Percentiles rank a stretch among this genome's conserved stretches.
Evolutionary conservation across 2,888 invertebrate genomes (phyloP).

Genomic region (Drosophila austrosaltans): DNA sequence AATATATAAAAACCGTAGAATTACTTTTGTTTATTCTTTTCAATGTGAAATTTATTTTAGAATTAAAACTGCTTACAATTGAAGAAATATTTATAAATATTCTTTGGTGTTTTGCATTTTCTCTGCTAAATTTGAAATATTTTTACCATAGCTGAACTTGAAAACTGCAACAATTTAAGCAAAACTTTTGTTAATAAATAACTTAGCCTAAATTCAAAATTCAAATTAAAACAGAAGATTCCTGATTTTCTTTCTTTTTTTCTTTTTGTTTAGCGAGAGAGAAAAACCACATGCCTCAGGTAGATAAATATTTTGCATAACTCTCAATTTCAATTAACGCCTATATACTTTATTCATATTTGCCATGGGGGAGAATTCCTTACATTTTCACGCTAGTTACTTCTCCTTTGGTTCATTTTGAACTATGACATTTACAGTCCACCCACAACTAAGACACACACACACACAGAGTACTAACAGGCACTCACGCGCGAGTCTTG

Average conservation of each 20-base stretch:
- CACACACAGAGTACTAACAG: background rate
- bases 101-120: too few relatives aligned
- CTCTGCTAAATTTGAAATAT: too few relatives aligned
- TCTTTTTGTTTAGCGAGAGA: too few relatives aligned
- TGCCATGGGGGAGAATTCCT: slow-evolving; percentile 15
- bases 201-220: background rate
- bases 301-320: background rate
- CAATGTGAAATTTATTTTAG: too few relatives aligned
- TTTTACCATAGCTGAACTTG: too few relatives aligned
- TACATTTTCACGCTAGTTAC: slow-evolving; percentile 31
- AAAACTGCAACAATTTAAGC: too few relatives aligned
- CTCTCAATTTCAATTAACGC: slow-evolving; percentile 11
- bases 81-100: too few relatives aligned
- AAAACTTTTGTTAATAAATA: too few relatives aligned
- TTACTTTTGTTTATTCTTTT: too few relatives aligned
- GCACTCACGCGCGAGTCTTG: background rate
- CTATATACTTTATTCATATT: slow-evolving; percentile 4
- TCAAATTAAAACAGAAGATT: background rate
- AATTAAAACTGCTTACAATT: too few relatives aligned
- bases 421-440: slow-evolving; percentile 40
- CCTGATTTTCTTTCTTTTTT: too few relatives aligned
- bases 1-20: too few relatives aligned
- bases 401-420: slow-evolving; percentile 24
- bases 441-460: slow-evolving; percentile 11
- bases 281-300: background rate